phyloP scores from a whole-genome alignment of 2,888 invertebrate species.

The Microchrysa polita region DNA sequence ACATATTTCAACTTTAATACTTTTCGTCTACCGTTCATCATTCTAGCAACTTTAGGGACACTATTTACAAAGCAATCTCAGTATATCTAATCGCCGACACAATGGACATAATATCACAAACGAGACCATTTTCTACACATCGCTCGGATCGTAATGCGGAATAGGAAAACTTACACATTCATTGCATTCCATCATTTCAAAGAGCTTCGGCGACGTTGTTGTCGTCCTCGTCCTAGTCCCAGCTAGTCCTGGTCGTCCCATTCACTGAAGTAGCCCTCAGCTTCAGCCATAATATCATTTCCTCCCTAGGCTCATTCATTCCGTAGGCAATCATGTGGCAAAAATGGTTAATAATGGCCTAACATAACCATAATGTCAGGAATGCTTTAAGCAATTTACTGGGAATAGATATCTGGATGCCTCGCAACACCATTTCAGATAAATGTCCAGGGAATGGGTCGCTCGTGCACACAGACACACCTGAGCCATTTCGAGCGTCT shows the following conservation, averaged over 20 bases:
- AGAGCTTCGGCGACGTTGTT: background rate
- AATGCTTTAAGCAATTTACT: conserved; percentile 42
- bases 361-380: conserved; percentile 43
- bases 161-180: conserved; percentile 31
- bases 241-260: too few relatives aligned
- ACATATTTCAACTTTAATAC: too few relatives aligned
- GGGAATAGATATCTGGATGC: conserved; percentile 23
- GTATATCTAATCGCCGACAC: too few relatives aligned
- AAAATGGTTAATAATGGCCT: conserved; percentile 46
- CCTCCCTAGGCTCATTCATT: conserved; percentile 31
- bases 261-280: conserved; percentile 15
- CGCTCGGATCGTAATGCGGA: background rate
- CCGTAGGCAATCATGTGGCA: conserved; percentile 43
- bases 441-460: conserved; percentile 1
- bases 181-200: conserved; percentile 31
- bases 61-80: too few relatives aligned
- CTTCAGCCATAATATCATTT: conserved; percentile 26
- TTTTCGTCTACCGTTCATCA: too few relatives aligned
- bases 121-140: background rate
- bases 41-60: too few relatives aligned
- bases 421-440: conserved; percentile 32
- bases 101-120: background rate
- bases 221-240: too few relatives aligned
- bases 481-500: background rate
- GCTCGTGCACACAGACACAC: background rate